Conservation (phyloP, 1,140 invertebrate genomes). For the Euura saliciscinereae region DNA sequence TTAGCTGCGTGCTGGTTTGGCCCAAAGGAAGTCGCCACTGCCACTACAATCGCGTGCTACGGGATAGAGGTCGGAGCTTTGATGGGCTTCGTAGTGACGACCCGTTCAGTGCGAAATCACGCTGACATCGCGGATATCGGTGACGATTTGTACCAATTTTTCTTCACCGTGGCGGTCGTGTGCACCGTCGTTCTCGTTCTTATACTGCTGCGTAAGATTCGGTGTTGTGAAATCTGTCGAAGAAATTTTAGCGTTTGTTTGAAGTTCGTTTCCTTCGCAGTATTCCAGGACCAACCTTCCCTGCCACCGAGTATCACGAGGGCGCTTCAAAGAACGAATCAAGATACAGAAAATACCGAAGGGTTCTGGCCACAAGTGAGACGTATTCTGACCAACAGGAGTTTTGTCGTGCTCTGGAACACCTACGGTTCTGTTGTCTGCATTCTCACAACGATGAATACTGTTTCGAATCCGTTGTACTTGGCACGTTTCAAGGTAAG, state of each 20-base stretch:
- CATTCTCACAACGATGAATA: too few relatives aligned
- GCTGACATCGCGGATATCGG: not conserved
- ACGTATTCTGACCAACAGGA: not conserved
- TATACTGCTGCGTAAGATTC: too few relatives aligned
- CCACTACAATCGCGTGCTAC: too few relatives aligned
- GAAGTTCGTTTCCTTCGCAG: slow-evolving; percentile 28
- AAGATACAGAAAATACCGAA: not conserved
- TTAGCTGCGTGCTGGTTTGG: too few relatives aligned
- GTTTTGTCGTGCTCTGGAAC: not conserved
- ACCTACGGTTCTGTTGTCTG: too few relatives aligned
- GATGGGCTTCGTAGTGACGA: slow-evolving; percentile 22
- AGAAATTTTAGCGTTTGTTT: not conserved
- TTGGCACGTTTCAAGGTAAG: not conserved
- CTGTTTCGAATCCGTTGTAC: not conserved
- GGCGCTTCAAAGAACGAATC: not conserved
- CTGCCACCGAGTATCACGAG: slow-evolving; percentile 29
- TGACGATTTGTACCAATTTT: not conserved
- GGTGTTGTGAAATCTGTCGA: too few relatives aligned
- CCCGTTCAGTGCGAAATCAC: not conserved
- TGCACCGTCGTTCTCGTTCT: not conserved
- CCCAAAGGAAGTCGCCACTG: too few relatives aligned
- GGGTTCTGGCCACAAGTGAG: not conserved
- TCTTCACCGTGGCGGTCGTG: not conserved
- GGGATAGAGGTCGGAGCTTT: too few relatives aligned
- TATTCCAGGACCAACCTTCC: not conserved